phyloP scores from a whole-genome alignment of 2,113 vertebrate species.

The Calonectris borealis region DNA sequence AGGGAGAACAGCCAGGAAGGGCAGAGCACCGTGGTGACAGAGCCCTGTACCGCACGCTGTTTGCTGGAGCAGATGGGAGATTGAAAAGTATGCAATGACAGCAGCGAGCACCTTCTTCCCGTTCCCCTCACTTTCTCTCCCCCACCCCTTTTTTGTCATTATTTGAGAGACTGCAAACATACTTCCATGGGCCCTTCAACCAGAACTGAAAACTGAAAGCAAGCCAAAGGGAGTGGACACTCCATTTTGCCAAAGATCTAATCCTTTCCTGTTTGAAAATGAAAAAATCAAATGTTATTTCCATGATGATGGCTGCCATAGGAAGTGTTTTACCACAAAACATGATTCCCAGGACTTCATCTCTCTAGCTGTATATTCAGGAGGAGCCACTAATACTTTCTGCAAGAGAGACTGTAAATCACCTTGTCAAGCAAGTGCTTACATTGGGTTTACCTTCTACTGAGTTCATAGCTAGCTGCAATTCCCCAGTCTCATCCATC shows the following conservation, averaged over 20 bases:
- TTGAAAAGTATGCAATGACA: not conserved
- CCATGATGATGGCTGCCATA: constrained; percentile 44
- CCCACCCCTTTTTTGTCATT: not conserved
- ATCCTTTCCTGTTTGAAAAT: constrained; percentile 43
- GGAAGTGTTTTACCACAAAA: constrained; percentile 33
- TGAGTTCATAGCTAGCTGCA: not conserved
- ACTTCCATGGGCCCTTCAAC: not conserved
- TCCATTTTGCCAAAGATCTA: constrained; percentile 74
- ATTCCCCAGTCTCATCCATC: not conserved
- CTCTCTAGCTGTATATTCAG: constrained; percentile 48
- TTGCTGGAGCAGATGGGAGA: not conserved
- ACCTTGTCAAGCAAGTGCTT: constrained; percentile 15
- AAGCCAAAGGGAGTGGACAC: constrained; percentile 47
- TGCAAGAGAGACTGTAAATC: constrained; percentile 35
- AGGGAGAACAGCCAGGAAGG: not conserved
- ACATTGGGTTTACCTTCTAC: constrained; percentile 22
- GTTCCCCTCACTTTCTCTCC: not conserved
- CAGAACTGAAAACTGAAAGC: not conserved
- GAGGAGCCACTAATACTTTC: constrained; percentile 45
- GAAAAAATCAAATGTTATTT: not conserved
- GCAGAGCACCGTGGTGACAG: not conserved
- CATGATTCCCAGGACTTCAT: constrained; percentile 13
- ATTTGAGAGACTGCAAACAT: not conserved
- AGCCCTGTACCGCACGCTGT: fast-evolving
- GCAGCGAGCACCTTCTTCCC: not conserved